Evolutionary conservation across 2,797 vertebrate genomes (phyloP), one percentile per base, ranked within the genome.

Genomic region (Microctenopoma steveboyesi): DNA sequence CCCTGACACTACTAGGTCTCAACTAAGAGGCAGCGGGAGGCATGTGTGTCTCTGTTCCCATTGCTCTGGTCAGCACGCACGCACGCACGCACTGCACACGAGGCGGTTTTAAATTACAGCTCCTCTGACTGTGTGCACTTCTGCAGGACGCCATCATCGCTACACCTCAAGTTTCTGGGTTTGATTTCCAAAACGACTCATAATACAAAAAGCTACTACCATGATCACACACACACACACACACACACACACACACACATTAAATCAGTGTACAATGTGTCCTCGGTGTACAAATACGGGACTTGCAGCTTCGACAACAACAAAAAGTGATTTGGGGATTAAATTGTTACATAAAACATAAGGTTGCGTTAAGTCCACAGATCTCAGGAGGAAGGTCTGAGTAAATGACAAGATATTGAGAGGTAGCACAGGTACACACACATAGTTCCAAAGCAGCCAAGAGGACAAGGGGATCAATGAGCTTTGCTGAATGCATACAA

Each of bases 361-460:
- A 73, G 52, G 53, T 72, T 79, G 74, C 58, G 64, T 59, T 22
- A 72, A 59, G 68, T 82, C 76, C 80, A 81, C 56, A 46, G 25
- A 76, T 74, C 78, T 76, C 79, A 55, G 63, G 71, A 79, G 79
- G 60, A 61, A 74, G 74, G 58, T 70, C 82, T 81, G 75, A 28
- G 81, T 74, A 87, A 90, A 90, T 88, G 86, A 84, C 83, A 88
- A 82, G 64, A 59, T 43, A 64, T 62, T 52, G 30, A 59, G 54
- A 45, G 49, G 50, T 46, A n/a, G 47, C 48, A 7, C 35, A 64
- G 37, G 64, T n/a, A 57, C 51, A 27, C 43, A 39, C 48, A 51
- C 55, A 27, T 69, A 80, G 42, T 84, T 69, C 4, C 56, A 81
- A 74, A 82, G 63, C 46, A 73, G 64, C 62, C n/a, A 46, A 37